Evolutionary conservation across 2,797 vertebrate genomes (phyloP).

Genomic region (Acipenser oxyrinchus): DNA sequence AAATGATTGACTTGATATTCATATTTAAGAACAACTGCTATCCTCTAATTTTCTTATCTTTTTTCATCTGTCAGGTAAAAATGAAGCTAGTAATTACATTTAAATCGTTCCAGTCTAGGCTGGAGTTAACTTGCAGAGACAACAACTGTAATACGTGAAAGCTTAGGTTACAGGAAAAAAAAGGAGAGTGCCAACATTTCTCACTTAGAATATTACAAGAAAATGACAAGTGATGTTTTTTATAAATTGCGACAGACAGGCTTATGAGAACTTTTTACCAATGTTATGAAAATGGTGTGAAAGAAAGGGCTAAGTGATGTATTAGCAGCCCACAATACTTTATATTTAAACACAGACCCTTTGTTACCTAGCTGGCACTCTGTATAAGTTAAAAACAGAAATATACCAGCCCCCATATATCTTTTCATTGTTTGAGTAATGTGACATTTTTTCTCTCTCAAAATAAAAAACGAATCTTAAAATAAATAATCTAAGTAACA

Average conservation of each 20-base stretch:
- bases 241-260: constrained; percentile 35
- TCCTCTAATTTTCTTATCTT: constrained; percentile 25
- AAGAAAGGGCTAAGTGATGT: no score
- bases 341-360: constrained; percentile 2
- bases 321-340: background rate
- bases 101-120: constrained; percentile 39
- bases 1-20: no score
- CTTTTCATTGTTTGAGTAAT: no score
- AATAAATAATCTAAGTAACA: constrained; percentile 53
- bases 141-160: constrained; percentile 47
- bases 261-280: constrained; percentile 47
- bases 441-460: no score
- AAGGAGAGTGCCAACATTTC: constrained; percentile 46
- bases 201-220: constrained; percentile 16
- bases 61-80: constrained; percentile 36
- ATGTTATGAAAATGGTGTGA: constrained; percentile 25
- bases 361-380: background rate
- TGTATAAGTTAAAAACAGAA: background rate
- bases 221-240: constrained; percentile 37
- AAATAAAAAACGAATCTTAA: constrained; percentile 43
- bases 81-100: constrained; percentile 26
- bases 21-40: background rate
- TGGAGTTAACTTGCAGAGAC: constrained; percentile 46
- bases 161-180: constrained; percentile 49
- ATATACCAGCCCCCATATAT: background rate